Evolutionary conservation across 1,140 invertebrate species (phyloP).

Genomic region (Caerostris darwini): DNA sequence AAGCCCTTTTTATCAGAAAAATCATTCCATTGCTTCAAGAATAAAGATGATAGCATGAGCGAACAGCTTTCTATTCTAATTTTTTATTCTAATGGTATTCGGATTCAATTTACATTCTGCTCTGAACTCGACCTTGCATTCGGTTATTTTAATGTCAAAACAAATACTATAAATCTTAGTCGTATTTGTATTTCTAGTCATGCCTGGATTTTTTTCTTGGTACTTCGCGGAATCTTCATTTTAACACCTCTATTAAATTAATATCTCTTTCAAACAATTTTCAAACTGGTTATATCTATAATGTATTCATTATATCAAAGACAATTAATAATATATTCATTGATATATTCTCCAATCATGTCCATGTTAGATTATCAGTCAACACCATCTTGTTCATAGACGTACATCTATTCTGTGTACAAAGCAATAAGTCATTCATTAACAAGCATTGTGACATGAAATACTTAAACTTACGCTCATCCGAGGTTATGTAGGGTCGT

Average conservation of each 20-base stretch:
- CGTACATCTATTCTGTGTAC: background rate
- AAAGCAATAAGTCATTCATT: background rate
- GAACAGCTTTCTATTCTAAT: too few relatives aligned
- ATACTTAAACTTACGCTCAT: background rate
- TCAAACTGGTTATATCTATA: background rate
- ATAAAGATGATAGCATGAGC: too few relatives aligned
- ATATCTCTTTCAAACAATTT: background rate
- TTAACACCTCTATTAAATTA: constrained; percentile 3
- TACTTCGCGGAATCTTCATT: background rate
- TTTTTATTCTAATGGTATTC: background rate
- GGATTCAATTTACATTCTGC: background rate
- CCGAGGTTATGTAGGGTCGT: background rate
- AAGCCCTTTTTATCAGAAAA: too few relatives aligned
- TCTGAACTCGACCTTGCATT: background rate
- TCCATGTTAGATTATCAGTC: background rate
- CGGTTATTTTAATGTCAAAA: background rate
- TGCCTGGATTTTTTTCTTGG: background rate
- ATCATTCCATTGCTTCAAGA: too few relatives aligned
- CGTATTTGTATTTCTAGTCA: background rate
- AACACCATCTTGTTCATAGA: background rate
- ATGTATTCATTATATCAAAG: background rate
- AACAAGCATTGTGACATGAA: constrained; percentile 5
- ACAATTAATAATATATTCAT: constrained; percentile 28
- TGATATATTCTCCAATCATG: background rate
- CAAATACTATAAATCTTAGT: background rate